Evolutionary conservation across 2,797 vertebrate species (phyloP).

Genomic region (Leucoraja ocellata): DNA sequence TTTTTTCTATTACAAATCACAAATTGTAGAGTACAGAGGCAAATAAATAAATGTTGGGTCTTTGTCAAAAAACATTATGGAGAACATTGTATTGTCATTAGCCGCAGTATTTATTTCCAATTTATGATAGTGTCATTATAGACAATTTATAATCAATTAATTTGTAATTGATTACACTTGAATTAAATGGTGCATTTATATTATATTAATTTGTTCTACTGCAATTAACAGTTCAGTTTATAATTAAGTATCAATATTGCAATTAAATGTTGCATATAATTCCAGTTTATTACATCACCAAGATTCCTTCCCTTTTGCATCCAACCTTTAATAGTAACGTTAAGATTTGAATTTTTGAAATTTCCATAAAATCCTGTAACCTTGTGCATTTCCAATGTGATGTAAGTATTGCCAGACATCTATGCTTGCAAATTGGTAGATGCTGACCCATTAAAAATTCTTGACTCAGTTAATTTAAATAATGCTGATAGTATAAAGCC

Average conservation of each 20-base stretch:
- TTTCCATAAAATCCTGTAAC: background rate
- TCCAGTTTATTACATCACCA: background rate
- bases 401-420: background rate
- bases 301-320: background rate
- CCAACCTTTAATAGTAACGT: background rate
- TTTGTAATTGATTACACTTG: slow-evolving; percentile 5
- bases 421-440: background rate
- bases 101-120: background rate
- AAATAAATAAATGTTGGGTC: no score
- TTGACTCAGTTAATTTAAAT: background rate
- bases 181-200: background rate
- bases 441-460: background rate
- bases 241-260: background rate
- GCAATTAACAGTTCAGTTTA: no score
- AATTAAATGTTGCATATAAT: background rate
- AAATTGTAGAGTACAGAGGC: no score
- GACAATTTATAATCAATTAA: background rate
- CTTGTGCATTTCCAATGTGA: background rate
- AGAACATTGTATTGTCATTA: background rate
- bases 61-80: no score
- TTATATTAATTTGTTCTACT: background rate
- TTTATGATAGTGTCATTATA: slow-evolving; percentile 8
- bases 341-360: background rate
- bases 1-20: no score
- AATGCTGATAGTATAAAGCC: background rate